Percentiles rank a stretch among this genome's conserved stretches.
Conservation (phyloP, 2,113 vertebrate species). For the Isurus oxyrinchus region DNA sequence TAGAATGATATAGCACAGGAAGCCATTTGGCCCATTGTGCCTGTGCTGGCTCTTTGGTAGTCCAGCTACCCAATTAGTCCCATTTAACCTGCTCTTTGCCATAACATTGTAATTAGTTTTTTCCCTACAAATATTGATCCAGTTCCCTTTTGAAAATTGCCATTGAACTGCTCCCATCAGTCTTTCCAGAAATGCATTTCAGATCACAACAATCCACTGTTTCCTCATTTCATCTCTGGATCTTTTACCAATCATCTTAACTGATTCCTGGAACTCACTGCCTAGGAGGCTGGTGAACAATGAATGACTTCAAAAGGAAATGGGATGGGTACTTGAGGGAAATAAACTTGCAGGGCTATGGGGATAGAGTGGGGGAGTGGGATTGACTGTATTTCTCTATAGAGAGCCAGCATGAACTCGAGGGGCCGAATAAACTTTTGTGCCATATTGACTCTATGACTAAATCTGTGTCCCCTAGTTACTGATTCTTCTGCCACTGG, state of each 20-base stretch:
- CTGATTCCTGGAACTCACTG: not conserved
- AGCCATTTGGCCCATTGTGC: too few species aligned
- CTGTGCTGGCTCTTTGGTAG: too few species aligned
- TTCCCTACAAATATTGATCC: too few species aligned
- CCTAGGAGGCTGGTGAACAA: not conserved
- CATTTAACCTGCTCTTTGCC: too few species aligned
- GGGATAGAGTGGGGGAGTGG: not conserved
- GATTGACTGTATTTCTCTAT: not conserved
- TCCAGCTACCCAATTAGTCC: too few species aligned
- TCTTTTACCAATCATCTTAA: not conserved
- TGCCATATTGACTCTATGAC: not conserved
- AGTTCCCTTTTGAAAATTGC: too few species aligned
- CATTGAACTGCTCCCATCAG: too few species aligned
- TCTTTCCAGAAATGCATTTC: not conserved
- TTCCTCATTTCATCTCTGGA: not conserved
- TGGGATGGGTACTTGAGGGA: not conserved
- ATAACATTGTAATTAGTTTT: too few species aligned
- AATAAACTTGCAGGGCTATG: not conserved
- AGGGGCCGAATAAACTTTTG: not conserved
- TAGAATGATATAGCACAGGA: too few species aligned
- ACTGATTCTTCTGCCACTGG: not conserved
- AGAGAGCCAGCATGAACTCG: not conserved
- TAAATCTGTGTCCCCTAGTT: not conserved
- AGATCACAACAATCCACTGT: not conserved
- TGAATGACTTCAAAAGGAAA: not conserved